Base-by-base conservation (phyloP, 2,888 invertebrate genomes). In the Pseudococcus longispinus region DNA sequence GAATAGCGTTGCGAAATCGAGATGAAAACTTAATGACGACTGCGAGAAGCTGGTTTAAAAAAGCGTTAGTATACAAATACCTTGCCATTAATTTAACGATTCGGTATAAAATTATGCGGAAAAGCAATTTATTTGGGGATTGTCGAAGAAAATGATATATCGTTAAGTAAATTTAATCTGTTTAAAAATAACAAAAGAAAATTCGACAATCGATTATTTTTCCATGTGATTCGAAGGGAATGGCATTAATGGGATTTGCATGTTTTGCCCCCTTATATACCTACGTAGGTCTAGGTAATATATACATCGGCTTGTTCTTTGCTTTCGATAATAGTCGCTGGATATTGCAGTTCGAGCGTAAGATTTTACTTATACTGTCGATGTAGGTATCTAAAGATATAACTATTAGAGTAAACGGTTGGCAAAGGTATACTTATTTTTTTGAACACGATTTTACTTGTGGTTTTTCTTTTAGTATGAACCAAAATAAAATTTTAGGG, bases 151-250 rank as follows among this genome's bases (percentile, higher is more conserved):
- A 70, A 70, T 70, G 70, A 70, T 70, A 70, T 70, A 70, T 70
- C 70, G 70, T 70, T 70, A 70, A 70, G 70, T 70, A 70, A 70
- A 70, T 70, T 70, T 70, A 70, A 70, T 70, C 70, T 70, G 70
- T 70, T 26, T 29, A 70, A 70, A 70, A 70, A 29, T 70, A 70
- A 70, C 70, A 70, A 70, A 37, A 70, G 70, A 70, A 70, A 70
- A 70, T 70, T 80, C 42, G 37, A 80, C 77, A 80, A 42, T 80
- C 77, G 77, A 80, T 80, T 80, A 80, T 80, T 80, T 80, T 42
- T 80, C 77, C 37, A 42, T 80, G 42, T 42, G 77, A 80, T 80
- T 80, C 42, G 77, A 42, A 29, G 23, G 42, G 77, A 80, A 80
- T 80, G 42, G 42, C 32, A 42, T 20, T 80, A 80, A 80, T 80